Evolutionary conservation across 1,140 invertebrate genomes (phyloP).

Genomic region (Paraescarpia echinospica): DNA sequence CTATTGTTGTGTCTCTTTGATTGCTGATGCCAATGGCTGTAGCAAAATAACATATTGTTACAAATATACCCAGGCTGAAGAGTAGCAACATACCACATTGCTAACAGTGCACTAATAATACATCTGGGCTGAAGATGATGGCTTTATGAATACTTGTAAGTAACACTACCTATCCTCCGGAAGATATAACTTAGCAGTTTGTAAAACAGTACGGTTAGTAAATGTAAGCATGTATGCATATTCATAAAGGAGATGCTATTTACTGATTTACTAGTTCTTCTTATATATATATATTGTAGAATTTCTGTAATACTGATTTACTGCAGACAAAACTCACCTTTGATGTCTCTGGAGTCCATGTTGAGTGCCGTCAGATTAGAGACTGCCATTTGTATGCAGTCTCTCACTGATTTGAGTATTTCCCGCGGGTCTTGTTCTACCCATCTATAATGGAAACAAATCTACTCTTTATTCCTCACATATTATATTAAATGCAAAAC

Average conservation of each 20-base stretch:
- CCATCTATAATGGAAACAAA: conserved; percentile 64
- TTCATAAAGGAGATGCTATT: no score
- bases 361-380: conserved; percentile 58
- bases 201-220: no score
- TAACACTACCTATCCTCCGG: no score
- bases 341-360: conserved; percentile 36
- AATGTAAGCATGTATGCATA: no score
- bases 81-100: neutral
- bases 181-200: no score
- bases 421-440: conserved; percentile 90
- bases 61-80: neutral
- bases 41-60: conserved; percentile 40
- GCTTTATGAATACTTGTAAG: no score
- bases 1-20: conserved; percentile 89
- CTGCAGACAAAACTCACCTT: neutral
- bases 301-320: neutral
- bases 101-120: neutral
- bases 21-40: conserved; percentile 81
- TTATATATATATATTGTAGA: neutral
- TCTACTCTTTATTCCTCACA: neutral
- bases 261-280: no score
- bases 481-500: neutral
- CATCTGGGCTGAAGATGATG: no score
- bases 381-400: conserved; percentile 70
- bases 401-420: conserved; percentile 76